Base-by-base conservation (phyloP, 2,888 invertebrate species). In the Dendrolimus houi region DNA sequence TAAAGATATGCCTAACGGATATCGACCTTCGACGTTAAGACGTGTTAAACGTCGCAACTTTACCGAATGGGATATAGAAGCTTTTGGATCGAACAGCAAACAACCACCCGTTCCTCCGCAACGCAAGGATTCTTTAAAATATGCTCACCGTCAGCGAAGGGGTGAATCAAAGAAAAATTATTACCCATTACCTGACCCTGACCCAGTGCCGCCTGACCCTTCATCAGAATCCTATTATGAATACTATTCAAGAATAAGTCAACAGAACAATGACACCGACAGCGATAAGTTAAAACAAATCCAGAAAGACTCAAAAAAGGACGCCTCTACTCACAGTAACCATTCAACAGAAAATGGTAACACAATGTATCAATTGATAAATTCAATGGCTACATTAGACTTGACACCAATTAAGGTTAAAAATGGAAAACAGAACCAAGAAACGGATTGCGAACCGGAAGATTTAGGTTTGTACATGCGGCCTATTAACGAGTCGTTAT, bases 1-100 rank as follows among this genome's bases (percentile, higher is more conserved):
- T 64, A 92, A 92, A 71, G 92, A 93, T 69, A 86, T 93, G 76
- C 90, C 90, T 60, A 93, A 92, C 74, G 93, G 93, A 17, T 93
- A 93, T 68, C 91, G 81, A 63, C 93, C 93, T 0, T 93, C 93
- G 0, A 92, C 93, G 1, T 67, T 93, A 60, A 85, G 88, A 66
- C 83, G 92, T 59, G 92, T 93, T 17, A 91, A 92, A 63, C 80
- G 92, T 58, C 86, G 92, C 62, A 91, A 92, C 68, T 92, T 91
- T 64, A 90, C 87, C 1, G 92, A 92, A 61, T 93, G 93, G 93
- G 91, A 93, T 71, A 90, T 91, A 54, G 91, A 91, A 64, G 72
- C 83, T 1, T 87, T 84, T 61, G 75, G 74, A 57, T 71, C 78
- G 17, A 85, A 78, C 62, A 83, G 79, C 56, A 83, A 83, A 64